Conservation (phyloP, 1,140 invertebrate genomes). For the Bombyx mori region ASM3026992v2 NC_085119.1:8564501-8565000, state of each 20-base stretch:
- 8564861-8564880: conserved; percentile 10
- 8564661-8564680: conserved; percentile 30
- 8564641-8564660: conserved; percentile 24
- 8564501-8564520: too few relatives aligned
- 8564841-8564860: conserved; percentile 1
- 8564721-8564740: conserved; percentile 38
- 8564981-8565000: conserved; percentile 20
- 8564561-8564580: too few relatives aligned
- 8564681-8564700: conserved; percentile 48
- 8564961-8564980: conserved; percentile 10
- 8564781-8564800: conserved; percentile 18
- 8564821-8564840: conserved; percentile 17
- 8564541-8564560: too few relatives aligned
- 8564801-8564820: conserved; percentile 18
- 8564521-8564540: too few relatives aligned
- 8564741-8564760: conserved; percentile 32
- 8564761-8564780: conserved; percentile 28
- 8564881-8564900: conserved; percentile 15
- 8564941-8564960: background rate
- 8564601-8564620: background rate
- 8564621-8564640: background rate
- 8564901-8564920: conserved; percentile 14
- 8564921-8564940: conserved; percentile 7
- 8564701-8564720: conserved; percentile 47
- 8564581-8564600: too few relatives aligned